Evolutionary conservation across 2,797 vertebrate genomes (phyloP), one percentile per base, ranked within the genome.

Genomic region (Trachops cirrhosus): DNA sequence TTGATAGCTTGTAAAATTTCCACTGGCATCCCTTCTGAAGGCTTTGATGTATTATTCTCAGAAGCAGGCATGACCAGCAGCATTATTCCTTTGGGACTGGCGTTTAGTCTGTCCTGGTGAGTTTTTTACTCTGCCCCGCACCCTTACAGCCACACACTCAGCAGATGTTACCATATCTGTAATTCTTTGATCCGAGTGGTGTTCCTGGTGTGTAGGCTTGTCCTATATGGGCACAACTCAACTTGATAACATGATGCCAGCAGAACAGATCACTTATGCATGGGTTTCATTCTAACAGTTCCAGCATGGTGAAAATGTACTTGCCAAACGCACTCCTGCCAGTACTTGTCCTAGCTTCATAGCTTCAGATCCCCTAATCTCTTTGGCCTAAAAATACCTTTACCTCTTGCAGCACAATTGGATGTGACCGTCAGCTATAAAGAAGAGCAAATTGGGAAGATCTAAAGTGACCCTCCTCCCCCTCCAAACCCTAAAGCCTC

Each of bases 311-410:
- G 9, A 73, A 79, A 79, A 74, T 70, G 22, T 48, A 15, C 73
- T 89, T 73, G 64, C 41, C 29, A 54, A 39, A 82, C 67, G 50
- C 39, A 70, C 73, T 46, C 77, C 44, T 85, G 90, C 68, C 93
- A 39, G 54, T 91, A 96, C 97, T 95, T 89, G 93, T 86, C 54
- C 84, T 92, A n/a, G 97, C 99, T 98, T 98, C 98, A 98, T 93
- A 98, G 98, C 98, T 97, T 98, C 98, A 98, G 98, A 99, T 99
- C 98, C 98, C 98, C 98, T 99, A 98, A 99, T 98, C 98, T 89
- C 98, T 98, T 98, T 98, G 96, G 97, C 97, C 98, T 98, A 98
- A 99, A 99, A 99, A 98, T 98, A 98, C 98, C 79, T 85, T 85
- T 97, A 97, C 98, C 98, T 97, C 77, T 79, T 88, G 78, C 92